Evolutionary conservation across 2,888 invertebrate species (phyloP).

Genomic region (Pammene aurita): DNA sequence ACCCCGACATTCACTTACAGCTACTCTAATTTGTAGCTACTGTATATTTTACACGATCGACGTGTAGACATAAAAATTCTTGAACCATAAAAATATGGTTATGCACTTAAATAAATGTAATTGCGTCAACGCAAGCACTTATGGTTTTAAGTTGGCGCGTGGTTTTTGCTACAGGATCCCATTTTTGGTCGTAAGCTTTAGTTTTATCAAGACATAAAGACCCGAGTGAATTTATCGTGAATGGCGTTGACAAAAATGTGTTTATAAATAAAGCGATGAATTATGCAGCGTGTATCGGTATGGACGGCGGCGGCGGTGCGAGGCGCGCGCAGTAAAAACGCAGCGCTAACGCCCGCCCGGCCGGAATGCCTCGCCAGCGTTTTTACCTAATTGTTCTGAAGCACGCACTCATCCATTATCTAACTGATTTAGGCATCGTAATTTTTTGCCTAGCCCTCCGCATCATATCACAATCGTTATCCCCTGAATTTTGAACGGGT

Average conservation of each 20-base stretch:
- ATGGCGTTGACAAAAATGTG: constrained; percentile 83
- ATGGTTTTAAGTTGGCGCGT: constrained; percentile 58
- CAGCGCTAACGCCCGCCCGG: constrained; percentile 54
- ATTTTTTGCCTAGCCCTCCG: constrained; percentile 51
- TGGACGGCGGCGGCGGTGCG: constrained; percentile 67
- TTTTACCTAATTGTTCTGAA: constrained; percentile 80
- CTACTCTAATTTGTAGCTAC: not conserved
- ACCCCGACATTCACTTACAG: constrained; percentile 6
- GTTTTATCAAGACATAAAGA: constrained; percentile 83
- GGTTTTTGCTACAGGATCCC: constrained; percentile 60
- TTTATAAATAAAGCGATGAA: constrained; percentile 81
- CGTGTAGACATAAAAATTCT: not conserved
- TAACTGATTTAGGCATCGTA: constrained; percentile 71
- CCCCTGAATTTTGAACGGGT: constrained; percentile 36
- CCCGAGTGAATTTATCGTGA: constrained; percentile 79
- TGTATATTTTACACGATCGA: constrained; percentile 7
- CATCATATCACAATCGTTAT: constrained; percentile 39
- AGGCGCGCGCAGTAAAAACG: constrained; percentile 50
- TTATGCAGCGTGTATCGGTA: constrained; percentile 83
- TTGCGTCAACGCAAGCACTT: constrained; percentile 34
- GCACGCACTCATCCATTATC: constrained; percentile 82
- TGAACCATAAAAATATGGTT: constrained; percentile 27
- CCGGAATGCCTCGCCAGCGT: constrained; percentile 74
- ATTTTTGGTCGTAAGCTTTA: constrained; percentile 78
- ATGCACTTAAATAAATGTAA: constrained; percentile 32